Evolutionary conservation across 2,113 vertebrate species (phyloP), one percentile per base, ranked within the genome.

Genomic region (Microtus ochrogaster): DNA sequence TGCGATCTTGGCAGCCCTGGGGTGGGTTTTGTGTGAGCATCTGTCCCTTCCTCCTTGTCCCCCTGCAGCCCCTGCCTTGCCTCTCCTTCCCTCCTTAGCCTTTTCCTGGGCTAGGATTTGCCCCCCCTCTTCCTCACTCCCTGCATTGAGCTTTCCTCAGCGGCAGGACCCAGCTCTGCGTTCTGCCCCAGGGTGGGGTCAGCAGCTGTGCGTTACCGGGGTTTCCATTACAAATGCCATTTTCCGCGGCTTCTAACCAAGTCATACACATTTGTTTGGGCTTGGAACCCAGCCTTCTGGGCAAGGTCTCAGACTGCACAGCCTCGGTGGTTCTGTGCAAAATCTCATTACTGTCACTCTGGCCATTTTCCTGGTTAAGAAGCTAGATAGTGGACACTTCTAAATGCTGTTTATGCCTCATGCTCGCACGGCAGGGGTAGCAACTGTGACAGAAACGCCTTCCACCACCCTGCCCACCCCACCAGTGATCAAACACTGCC

Each of bases 1-100:
- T 97, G 96, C 82, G 33, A 68, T 97, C 93, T 96, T 98, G 97
- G 96, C 97, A 98, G 95, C 92, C 78, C 78, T 91, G 78, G 96
- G 91, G 91, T 93, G 95, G 94, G 92, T 94, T 97, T 97, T 95
- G 92, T 91, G 92, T 73, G 87, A 77, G 96, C 97, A 96, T 97
- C 97, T 98, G 97, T 91, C 97, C 97, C 83, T 96, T 97, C n/a
- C 90, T 95, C 91, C 21, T 16, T 73, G 95, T 87, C 72, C 91
- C 94, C 92, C 95, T 88, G 93, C 41, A 74, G 92, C 41, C 92
- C 82, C 89, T 90, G 92, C 52, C 74, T 84, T 89, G 85, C 74
- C 93, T 95, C 88, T 88, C 52, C 74, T 84, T 89, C 89, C 74
- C 93, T 95, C 88, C 90, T 39, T 41, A 52, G 86, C 89, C n/a